Evolutionary conservation across 1,140 invertebrate genomes (phyloP).

Genomic region (Centruroides sculpturatus): DNA sequence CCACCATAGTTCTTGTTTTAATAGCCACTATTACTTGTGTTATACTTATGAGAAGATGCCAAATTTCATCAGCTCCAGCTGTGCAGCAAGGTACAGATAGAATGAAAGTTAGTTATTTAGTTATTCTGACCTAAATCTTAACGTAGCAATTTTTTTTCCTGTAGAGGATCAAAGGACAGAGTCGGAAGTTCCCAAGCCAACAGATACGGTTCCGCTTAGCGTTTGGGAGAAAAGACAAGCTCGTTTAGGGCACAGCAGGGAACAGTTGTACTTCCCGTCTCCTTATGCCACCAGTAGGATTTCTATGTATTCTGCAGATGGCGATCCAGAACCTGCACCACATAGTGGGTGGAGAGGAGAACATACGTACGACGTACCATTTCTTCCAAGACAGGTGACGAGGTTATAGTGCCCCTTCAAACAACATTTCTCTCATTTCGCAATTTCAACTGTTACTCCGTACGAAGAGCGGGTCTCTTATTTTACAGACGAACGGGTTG

Average conservation of each 20-base stretch:
- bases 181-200: conserved; percentile 4
- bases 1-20: conserved; percentile 9
- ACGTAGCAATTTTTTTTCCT: too few relatives aligned
- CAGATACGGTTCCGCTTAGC: conserved; percentile 15
- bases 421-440: too few relatives aligned
- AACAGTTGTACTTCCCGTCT: conserved; percentile 16
- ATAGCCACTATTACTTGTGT: conserved; percentile 10
- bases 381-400: conserved; percentile 14
- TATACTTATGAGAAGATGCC: conserved; percentile 5
- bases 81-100: too few relatives aligned
- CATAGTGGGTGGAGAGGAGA: conserved; percentile 4
- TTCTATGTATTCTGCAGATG: conserved; percentile 15
- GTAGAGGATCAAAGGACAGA: background rate
- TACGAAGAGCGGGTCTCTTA: too few relatives aligned
- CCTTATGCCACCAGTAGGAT: conserved; percentile 15
- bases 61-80: background rate
- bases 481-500: too few relatives aligned
- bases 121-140: too few relatives aligned
- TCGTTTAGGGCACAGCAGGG: conserved; percentile 7
- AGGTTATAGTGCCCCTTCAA: conserved; percentile 2
- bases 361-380: conserved; percentile 17
- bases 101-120: too few relatives aligned
- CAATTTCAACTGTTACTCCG: too few relatives aligned
- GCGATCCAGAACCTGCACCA: background rate
- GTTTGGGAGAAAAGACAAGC: conserved; percentile 17